phyloP scores from a whole-genome alignment of 1,140 invertebrate species.

The Latrodectus geometricus region DNA sequence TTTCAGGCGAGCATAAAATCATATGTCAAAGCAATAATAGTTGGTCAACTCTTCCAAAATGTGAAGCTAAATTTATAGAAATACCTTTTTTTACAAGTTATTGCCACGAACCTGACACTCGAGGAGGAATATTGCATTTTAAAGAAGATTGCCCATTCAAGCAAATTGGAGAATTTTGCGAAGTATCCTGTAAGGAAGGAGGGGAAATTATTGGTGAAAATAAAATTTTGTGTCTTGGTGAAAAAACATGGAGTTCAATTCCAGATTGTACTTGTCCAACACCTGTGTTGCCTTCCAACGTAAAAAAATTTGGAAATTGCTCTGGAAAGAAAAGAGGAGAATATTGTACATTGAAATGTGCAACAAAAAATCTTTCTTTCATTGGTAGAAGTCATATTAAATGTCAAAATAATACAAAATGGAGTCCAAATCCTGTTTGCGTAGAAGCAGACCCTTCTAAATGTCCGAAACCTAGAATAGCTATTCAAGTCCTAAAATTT shows the following conservation, averaged over 20 bases:
- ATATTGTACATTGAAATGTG: not conserved
- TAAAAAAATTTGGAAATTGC: not conserved
- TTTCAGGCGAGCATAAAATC: not conserved
- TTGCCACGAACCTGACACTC: not conserved
- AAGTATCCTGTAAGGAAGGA: not conserved
- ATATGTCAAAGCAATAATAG: not conserved
- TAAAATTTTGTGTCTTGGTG: not conserved
- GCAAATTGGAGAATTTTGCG: not conserved
- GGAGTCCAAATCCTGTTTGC: not conserved
- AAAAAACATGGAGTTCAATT: not conserved
- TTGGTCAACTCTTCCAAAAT: not conserved
- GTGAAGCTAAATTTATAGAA: not conserved
- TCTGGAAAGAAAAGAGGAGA: not conserved
- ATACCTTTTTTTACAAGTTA: too few relatives aligned
- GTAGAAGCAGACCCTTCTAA: not conserved
- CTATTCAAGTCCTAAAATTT: not conserved
- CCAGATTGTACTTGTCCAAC: conserved; percentile 11
- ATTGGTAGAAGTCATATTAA: not conserved
- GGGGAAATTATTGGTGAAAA: not conserved
- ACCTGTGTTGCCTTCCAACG: not conserved
- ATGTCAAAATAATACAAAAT: not conserved
- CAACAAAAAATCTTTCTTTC: not conserved
- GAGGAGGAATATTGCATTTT: not conserved
- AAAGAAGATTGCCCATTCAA: not conserved
- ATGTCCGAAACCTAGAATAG: not conserved